These are phyloP conservation scores for Oscheius sp. DNA, from an alignment of 2,888 invertebrate species.

Conservation along the genomic window DNA sequence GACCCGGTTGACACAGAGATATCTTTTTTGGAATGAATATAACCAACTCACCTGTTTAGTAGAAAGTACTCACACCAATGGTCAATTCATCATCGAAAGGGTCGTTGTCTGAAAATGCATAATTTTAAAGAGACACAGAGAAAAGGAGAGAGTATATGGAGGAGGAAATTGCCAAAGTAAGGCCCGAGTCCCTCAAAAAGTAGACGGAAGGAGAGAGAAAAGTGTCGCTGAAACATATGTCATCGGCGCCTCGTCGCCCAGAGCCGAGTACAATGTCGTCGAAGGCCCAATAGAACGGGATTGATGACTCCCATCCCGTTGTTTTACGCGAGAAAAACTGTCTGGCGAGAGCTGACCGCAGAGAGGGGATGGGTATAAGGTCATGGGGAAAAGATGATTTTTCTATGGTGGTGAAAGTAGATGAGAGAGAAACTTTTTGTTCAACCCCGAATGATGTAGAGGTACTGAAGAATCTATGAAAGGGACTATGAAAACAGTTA, in stretches of 20 bases:
- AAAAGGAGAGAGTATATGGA: too few species aligned
- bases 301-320: slow-evolving; percentile 16
- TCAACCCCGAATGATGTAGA: too few species aligned
- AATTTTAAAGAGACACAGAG: too few species aligned
- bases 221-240: slow-evolving; percentile 14
- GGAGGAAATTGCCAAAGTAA: not conserved
- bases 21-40: not conserved
- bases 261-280: slow-evolving; percentile 25
- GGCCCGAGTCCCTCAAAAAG: too few species aligned
- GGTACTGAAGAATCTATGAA: too few species aligned
- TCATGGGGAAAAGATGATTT: too few species aligned
- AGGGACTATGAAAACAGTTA: too few species aligned
- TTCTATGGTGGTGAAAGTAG: too few species aligned
- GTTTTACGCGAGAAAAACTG: slow-evolving; percentile 18
- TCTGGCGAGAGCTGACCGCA: slow-evolving; percentile 6
- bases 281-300: not conserved
- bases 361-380: not conserved
- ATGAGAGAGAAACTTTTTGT: too few species aligned
- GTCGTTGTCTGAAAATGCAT: not conserved
- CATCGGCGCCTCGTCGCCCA: slow-evolving; percentile 23
- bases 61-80: not conserved
- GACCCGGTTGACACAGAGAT: not conserved
- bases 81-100: not conserved
- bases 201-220: not conserved
- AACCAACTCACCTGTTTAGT: not conserved